These are phyloP conservation scores for Hybos culiciformis DNA, from an alignment of 2,888 invertebrate genomes.

Conservation along the genomic window DNA sequence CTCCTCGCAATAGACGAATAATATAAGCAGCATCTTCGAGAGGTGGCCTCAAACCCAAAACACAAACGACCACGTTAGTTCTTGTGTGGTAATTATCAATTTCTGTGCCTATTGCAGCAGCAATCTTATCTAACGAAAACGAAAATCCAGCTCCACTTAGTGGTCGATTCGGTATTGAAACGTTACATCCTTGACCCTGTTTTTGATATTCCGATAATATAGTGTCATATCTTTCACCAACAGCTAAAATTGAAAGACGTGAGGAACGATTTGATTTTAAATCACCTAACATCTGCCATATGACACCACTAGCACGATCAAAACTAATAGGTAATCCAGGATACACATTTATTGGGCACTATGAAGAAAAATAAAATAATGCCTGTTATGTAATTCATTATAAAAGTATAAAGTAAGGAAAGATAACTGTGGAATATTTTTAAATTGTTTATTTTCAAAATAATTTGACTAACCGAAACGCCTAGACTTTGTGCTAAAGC, in stretches of 20 bases:
- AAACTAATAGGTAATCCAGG: constrained; percentile 39
- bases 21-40: constrained; percentile 42
- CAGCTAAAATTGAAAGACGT: constrained; percentile 60
- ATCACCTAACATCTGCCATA: constrained; percentile 42
- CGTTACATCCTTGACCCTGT: constrained; percentile 31
- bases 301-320: constrained; percentile 44
- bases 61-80: constrained; percentile 55
- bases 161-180: constrained; percentile 24
- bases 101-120: constrained; percentile 43
- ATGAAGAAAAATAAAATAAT: constrained; percentile 14
- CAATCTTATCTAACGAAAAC: constrained; percentile 67
- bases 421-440: constrained; percentile 15
- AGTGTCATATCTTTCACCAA: constrained; percentile 80
- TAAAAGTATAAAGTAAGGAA: background rate
- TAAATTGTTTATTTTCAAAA: too few relatives aligned
- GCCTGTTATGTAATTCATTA: constrained; percentile 24
- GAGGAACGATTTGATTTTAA: constrained; percentile 29
- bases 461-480: constrained; percentile 51
- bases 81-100: constrained; percentile 39
- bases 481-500: constrained; percentile 59
- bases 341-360: constrained; percentile 43
- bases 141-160: constrained; percentile 66
- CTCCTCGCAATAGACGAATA: constrained; percentile 53
- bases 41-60: constrained; percentile 44
- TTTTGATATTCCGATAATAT: constrained; percentile 57